phyloP scores from a whole-genome alignment of 1,140 invertebrate genomes.

The Sinella curviseta region DNA sequence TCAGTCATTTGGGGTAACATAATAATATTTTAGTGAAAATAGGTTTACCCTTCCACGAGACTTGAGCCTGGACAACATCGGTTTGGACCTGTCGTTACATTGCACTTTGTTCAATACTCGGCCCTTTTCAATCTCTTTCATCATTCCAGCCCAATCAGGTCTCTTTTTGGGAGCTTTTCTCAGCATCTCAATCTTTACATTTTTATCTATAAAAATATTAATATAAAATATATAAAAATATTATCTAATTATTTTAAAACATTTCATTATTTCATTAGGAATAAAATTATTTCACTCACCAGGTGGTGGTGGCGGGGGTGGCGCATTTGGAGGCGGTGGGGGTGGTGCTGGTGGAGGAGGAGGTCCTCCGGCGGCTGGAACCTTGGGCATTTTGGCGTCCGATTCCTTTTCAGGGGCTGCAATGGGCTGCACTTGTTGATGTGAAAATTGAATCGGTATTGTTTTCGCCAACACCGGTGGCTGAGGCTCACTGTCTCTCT shows the following conservation, averaged over 20 bases:
- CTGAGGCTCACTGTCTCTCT: background rate
- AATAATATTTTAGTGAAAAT: conserved; percentile 18
- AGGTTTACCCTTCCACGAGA: conserved; percentile 57
- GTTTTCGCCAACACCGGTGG: conserved; percentile 10
- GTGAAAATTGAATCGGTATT: conserved; percentile 18
- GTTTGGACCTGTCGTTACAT: conserved; percentile 74
- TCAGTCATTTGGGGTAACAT: conserved; percentile 51
- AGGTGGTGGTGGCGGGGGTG: conserved; percentile 24
- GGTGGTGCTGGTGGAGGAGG: conserved; percentile 20
- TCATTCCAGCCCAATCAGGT: conserved; percentile 83
- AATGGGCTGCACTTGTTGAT: too few species aligned
- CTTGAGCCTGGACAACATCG: conserved; percentile 66
- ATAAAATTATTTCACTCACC: background rate
- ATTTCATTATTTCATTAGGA: background rate
- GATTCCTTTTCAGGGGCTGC: background rate
- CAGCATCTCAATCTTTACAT: conserved; percentile 64
- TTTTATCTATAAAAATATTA: conserved; percentile 54
- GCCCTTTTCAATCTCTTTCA: conserved; percentile 77
- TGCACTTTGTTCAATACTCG: conserved; percentile 73
- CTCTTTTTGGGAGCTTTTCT: conserved; percentile 72
- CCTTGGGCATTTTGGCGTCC: too few species aligned
- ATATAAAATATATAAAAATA: background rate
- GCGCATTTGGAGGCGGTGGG: background rate
- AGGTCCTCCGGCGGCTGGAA: background rate
- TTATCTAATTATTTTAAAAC: too few species aligned